phyloP scores from a whole-genome alignment of 2,797 vertebrate genomes.

The Trematomus bernacchii region DNA sequence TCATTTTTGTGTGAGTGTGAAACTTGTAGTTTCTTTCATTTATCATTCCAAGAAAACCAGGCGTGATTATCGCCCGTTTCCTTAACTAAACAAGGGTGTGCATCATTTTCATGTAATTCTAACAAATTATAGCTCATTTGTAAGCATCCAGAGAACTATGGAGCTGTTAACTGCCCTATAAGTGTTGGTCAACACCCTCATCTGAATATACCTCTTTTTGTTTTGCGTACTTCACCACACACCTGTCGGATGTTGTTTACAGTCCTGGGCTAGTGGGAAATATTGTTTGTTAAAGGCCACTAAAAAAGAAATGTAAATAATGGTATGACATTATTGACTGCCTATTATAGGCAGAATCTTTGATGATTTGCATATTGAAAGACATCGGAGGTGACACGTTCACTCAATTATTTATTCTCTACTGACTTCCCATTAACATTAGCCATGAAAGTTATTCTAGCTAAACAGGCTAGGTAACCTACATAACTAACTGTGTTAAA shows the following conservation, averaged over 20 bases:
- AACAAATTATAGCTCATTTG: background rate
- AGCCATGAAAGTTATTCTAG: background rate
- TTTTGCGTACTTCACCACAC: background rate
- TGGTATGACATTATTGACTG: background rate
- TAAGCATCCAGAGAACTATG: background rate
- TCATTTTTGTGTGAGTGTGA: background rate
- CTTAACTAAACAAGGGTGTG: background rate
- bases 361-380: background rate
- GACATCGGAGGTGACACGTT: background rate
- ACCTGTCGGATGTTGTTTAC: background rate
- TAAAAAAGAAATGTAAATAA: background rate
- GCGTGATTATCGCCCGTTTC: background rate
- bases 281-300: background rate
- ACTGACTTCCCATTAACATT: background rate
- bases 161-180: background rate
- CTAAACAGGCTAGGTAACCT: conserved; percentile 24
- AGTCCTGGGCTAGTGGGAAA: background rate
- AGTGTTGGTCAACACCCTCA: background rate
- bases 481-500: background rate
- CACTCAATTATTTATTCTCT: background rate
- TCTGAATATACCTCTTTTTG: background rate
- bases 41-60: background rate
- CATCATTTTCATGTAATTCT: background rate
- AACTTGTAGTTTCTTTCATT: background rate
- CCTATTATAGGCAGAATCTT: background rate